Evolutionary conservation across 2,113 vertebrate genomes (phyloP).

Genomic region (Diadophis punctatus): DNA sequence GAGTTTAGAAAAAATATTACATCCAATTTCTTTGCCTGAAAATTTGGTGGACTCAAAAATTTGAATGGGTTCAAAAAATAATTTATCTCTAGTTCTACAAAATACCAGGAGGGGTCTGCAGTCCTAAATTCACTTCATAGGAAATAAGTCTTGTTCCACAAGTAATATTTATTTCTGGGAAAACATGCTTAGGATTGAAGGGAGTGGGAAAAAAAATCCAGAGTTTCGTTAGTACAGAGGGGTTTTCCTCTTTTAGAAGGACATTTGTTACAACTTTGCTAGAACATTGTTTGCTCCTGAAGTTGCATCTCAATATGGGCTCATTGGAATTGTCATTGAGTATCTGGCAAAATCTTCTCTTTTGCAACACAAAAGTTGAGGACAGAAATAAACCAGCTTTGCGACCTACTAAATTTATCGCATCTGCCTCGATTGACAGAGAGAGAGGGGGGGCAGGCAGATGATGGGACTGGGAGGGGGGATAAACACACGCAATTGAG

Average conservation of each 20-base stretch:
- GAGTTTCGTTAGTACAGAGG: background rate
- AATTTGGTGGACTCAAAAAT: background rate
- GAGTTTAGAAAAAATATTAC: background rate
- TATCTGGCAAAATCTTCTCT: slow-evolving; percentile 18
- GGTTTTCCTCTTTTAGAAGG: background rate
- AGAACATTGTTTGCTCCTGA: background rate
- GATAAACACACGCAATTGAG: slow-evolving; percentile 45
- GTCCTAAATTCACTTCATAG: background rate
- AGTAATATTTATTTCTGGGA: background rate
- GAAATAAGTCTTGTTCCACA: background rate
- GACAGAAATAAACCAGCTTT: slow-evolving; percentile 15
- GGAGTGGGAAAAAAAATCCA: background rate
- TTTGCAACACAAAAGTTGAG: slow-evolving; percentile 26
- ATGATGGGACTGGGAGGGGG: background rate
- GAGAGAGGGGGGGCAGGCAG: slow-evolving; percentile 27
- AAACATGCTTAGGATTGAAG: background rate
- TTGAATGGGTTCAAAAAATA: background rate
- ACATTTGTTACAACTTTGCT: background rate
- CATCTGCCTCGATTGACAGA: slow-evolving; percentile 35
- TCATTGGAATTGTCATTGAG: background rate
- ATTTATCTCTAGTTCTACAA: background rate
- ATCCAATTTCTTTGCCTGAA: background rate
- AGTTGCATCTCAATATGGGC: background rate
- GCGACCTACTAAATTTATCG: slow-evolving; percentile 56
- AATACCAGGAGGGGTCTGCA: background rate